Percentiles rank a stretch among this genome's conserved stretches.
phyloP scores from a whole-genome alignment of 2,888 invertebrate species.

The Acanthosoma haemorrhoidale region DNA sequence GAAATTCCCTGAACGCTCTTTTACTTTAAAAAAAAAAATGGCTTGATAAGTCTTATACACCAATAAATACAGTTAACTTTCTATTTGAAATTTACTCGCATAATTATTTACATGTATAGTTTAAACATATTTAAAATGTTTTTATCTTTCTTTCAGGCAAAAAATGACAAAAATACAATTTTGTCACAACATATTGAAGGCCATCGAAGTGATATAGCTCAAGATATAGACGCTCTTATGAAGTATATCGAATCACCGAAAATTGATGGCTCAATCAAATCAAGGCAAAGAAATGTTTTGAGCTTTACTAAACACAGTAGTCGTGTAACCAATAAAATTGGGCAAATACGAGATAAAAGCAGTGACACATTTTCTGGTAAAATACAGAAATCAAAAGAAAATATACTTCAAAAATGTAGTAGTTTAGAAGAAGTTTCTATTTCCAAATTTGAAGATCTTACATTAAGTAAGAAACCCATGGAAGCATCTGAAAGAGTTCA shows the following conservation, averaged over 20 bases:
- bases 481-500: neutral
- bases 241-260: constrained; percentile 61
- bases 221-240: constrained; percentile 66
- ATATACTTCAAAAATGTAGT: constrained; percentile 63
- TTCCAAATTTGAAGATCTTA: constrained; percentile 66
- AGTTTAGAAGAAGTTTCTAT: constrained; percentile 77
- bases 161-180: constrained; percentile 48
- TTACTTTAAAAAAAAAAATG: too few species aligned
- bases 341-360: constrained; percentile 38
- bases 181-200: constrained; percentile 62
- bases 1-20: too few species aligned
- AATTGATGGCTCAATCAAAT: constrained; percentile 42
- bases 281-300: constrained; percentile 42
- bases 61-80: too few species aligned
- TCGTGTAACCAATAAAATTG: constrained; percentile 43
- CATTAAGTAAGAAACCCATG: constrained; percentile 42
- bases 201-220: constrained; percentile 59
- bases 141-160: constrained; percentile 39
- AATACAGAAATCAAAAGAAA: constrained; percentile 40
- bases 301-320: constrained; percentile 42
- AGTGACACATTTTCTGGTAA: constrained; percentile 37
- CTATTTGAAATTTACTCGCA: too few species aligned
- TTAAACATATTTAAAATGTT: too few species aligned
- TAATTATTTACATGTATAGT: too few species aligned
- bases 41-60: too few species aligned